Evolutionary conservation across 92 coral and sea anemone genomes (phyloP), one percentile per base, ranked within the genome.

Genomic region (Zoanthus gigantus): DNA sequence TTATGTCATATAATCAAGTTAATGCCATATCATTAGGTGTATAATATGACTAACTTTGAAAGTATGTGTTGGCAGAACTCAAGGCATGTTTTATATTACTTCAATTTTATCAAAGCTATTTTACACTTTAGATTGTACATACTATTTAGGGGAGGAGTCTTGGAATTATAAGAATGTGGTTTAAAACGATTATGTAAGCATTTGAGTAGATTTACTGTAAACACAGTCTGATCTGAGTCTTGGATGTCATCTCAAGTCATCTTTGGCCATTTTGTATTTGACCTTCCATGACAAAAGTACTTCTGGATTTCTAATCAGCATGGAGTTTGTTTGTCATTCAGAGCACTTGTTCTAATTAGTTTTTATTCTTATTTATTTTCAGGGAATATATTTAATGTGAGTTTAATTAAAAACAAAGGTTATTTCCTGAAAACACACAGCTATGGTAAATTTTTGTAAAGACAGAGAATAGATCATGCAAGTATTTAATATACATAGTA

Each of bases 1-100:
- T 65, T 54, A 46, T 73, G 45, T 81, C 66, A 65, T 65, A 11
- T 45, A 81, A 81, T 81, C 85, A 81, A 81, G 66, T 81, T 66
- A 81, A 66, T 61, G 66, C 85, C 75, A 28, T 46, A 66, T 65
- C 74, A 81, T 81, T 66, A 81, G 61, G 45, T 65, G 75, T 44
- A 37, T 66, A 81, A 23, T 81, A 47, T 81, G 73, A 30, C 10
- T 44, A 37, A 58, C n/a, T 31, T 81, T 81, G 85, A 65, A 65
- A 81, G 61, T 47, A 81, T 81, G 85, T 81, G 85, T 65, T 61
- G 7, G 14, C 74, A 10, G 44, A 66, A 42, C 84, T 37, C 37
- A 63, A 60, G 73, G 53, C 50, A 81, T 65, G 28, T 45, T 44
- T 42, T 17, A 12, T 6, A 12, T 81, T 4, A 9, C 6, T 69